Evolutionary conservation across 2,888 invertebrate species (phyloP).

Genomic region (Rhagonycha fulva): DNA sequence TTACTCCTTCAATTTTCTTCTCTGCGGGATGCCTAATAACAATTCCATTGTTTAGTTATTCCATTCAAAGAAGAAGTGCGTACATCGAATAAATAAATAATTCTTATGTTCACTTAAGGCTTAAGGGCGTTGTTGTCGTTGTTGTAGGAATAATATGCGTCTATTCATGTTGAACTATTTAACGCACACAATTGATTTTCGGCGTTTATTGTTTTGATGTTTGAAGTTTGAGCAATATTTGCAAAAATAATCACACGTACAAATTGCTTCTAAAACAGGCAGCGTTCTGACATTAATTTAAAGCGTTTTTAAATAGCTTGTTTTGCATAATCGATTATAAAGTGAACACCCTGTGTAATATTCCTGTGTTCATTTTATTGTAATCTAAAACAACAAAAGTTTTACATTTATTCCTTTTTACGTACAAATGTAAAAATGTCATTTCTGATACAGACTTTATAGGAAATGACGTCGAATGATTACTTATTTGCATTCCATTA

Average conservation of each 20-base stretch:
- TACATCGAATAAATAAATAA: neutral
- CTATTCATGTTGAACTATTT: neutral
- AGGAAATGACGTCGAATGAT: neutral
- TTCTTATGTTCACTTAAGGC: neutral
- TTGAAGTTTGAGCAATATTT: neutral
- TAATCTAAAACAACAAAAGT: neutral
- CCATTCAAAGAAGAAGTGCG: too few species aligned
- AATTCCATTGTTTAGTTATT: neutral
- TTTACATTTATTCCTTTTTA: neutral
- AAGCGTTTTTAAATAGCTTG: neutral
- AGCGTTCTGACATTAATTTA: neutral
- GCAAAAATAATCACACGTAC: neutral
- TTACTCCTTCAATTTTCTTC: too few species aligned
- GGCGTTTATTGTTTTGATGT: neutral
- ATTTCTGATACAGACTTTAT: neutral
- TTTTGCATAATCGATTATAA: neutral
- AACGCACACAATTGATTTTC: neutral
- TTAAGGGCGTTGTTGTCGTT: neutral
- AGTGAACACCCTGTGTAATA: neutral
- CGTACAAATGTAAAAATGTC: neutral
- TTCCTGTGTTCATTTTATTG: neutral
- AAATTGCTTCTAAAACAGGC: neutral
- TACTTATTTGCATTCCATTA: neutral
- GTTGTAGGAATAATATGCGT: neutral
- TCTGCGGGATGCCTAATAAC: too few species aligned